Base-by-base conservation (phyloP, 1,140 invertebrate genomes). In the Zaprionus vittiger region DNA sequence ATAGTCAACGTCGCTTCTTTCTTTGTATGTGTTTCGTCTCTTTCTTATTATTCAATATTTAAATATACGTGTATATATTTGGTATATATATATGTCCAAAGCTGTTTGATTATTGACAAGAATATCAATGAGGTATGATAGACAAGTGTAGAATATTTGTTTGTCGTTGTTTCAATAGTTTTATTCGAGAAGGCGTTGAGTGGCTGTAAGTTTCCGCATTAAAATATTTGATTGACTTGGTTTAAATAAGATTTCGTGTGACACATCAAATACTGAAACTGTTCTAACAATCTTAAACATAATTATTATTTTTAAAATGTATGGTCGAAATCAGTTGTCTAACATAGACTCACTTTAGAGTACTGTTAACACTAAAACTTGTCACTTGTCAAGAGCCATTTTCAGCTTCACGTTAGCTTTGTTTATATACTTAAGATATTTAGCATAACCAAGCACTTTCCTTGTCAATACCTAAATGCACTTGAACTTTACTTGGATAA, bases 21-120 rank as follows among this genome's bases (percentile, higher is more conserved):
- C 20, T 38, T 61, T 37, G 15, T 28, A 26, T 3, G 5, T 20
- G 17, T 11, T 14, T 59, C 31, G 22, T 17, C 11, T 54, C 24
- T 49, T 69, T 69, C 34, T 61, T 61, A 52, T 77, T 80, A 77
- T 75, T 68, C 38, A 84, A 84, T 69, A 71, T 75, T 81, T 81
- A 79, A 79, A 72, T 76, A 85, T 81, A 69, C 65, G 68, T 63
- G 1, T 7, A 7, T 28, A 28, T 67, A 41, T n/a, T n/a, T n/a
- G n/a, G n/a, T 59, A 59, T 9, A 59, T 59, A 61, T 52, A 65
- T 64, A 28, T 28, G 52, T 37, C 44, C 60, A 26, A 59, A 28
- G 38, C 22, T 24, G 31, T 24, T 57, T 54, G 64, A 7, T 61
- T 52, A 60, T 59, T 59, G 63, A 65, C 22, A 41, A 55, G 81